A percentile compares a stretch with the other conserved stretches of the same genome.
phyloP scores from a whole-genome alignment of 2,113 vertebrate species.

The Eleginops maclovinus region DNA sequence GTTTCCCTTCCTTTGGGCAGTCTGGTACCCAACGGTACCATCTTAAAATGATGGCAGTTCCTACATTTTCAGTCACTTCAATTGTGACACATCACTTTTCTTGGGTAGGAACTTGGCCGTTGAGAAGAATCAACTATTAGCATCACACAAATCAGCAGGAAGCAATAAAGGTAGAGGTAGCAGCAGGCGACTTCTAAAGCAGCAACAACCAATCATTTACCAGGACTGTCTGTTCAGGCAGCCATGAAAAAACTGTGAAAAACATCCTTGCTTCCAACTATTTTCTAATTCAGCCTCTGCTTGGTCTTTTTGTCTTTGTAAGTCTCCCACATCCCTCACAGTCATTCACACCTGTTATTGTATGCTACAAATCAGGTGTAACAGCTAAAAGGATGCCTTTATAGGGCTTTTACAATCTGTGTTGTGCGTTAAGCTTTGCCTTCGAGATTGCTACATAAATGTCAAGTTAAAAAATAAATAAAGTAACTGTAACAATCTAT shows the following conservation, averaged over 20 bases:
- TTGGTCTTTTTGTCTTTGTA: neutral
- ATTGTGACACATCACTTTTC: neutral
- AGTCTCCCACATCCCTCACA: neutral
- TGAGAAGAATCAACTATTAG: neutral
- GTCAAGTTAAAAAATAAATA: slow-evolving; percentile 2
- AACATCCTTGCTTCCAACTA: neutral
- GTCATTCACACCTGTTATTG: neutral
- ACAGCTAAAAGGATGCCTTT: neutral
- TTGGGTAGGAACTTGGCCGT: neutral
- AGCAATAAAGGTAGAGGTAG: neutral
- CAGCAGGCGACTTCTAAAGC: neutral
- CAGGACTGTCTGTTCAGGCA: neutral
- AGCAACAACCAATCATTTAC: neutral
- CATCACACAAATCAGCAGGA: neutral
- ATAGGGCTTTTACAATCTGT: neutral
- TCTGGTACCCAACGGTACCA: neutral
- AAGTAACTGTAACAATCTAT: too few species aligned
- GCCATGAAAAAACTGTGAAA: neutral
- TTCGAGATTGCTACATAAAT: neutral
- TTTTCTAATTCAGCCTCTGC: neutral
- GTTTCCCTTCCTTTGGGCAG: neutral
- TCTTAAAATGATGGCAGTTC: neutral
- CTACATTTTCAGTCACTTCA: neutral
- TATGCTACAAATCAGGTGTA: neutral
- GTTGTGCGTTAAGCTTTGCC: neutral